Evolutionary conservation across 2,888 invertebrate genomes (phyloP).

Genomic region (Ctenicera cuprea): DNA sequence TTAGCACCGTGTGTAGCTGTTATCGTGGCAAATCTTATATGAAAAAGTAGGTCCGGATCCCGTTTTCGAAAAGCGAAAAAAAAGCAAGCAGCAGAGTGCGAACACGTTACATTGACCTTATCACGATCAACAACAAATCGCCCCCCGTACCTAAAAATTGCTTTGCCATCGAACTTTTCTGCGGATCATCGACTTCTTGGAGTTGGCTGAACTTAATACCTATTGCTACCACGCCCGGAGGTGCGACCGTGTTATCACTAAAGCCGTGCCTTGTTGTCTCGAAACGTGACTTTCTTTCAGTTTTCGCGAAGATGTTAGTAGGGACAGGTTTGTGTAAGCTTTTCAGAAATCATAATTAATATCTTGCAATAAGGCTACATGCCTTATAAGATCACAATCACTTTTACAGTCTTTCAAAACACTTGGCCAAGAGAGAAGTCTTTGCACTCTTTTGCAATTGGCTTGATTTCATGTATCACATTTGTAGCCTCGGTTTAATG

Average conservation of each 20-base stretch:
- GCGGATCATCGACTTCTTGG: conserved; percentile 47
- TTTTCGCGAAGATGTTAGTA: conserved; percentile 7
- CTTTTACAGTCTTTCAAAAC: conserved; percentile 47
- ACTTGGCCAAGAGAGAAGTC: conserved; percentile 43
- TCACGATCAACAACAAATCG: conserved; percentile 37
- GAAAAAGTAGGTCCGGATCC: conserved; percentile 49
- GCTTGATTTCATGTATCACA: conserved; percentile 48
- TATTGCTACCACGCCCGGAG: conserved; percentile 45
- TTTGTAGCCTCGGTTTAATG: conserved; percentile 21
- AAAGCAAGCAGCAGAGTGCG: conserved; percentile 13
- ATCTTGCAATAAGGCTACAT: conserved; percentile 38
- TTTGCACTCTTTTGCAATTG: conserved; percentile 47
- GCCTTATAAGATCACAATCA: conserved; percentile 44
- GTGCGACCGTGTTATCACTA: conserved; percentile 45
- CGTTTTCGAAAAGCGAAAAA: conserved; percentile 40
- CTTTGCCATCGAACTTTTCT: conserved; percentile 32
- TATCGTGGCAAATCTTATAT: conserved; percentile 32
- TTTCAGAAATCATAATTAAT: conserved; percentile 41
- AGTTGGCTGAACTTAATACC: conserved; percentile 42
- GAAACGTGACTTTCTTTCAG: conserved; percentile 39
- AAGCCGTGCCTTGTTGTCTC: conserved; percentile 33
- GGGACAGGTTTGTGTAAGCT: conserved; percentile 18
- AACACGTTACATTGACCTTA: conserved; percentile 45
- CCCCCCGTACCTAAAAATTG: conserved; percentile 23
- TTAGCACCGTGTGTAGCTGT: conserved; percentile 13